Evolutionary conservation across 2,797 vertebrate genomes (phyloP), one percentile per base, ranked within the genome.

Genomic region (Limnodromus scolopaceus): DNA sequence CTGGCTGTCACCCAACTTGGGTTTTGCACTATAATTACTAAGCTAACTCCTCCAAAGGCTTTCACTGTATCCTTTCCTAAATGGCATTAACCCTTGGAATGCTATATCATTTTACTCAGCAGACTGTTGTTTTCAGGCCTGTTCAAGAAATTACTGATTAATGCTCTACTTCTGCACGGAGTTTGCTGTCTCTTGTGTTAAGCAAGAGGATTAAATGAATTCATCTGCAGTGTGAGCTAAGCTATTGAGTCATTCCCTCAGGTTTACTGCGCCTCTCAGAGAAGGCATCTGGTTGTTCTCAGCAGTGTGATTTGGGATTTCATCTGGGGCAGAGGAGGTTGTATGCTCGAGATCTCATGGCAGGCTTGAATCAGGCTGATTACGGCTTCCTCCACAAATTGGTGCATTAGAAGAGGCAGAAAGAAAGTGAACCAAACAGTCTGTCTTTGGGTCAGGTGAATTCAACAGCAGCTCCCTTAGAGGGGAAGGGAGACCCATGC

Each of bases 111-210:
- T 94, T 76, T 16, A 41, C 10, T 30, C 19, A 34, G 19, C 15
- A 22, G 49, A 61, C 19, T n/a, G 23, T 32, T 80, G 18, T 39
- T 70, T 84, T 58, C 27, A 17, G 15, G 34, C 32, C 39, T 92
- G n/a, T 36, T 84, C 49, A 54, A 68, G 36, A 60, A 68, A 48
- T 68, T 49, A 34, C 63, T 30, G 45, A 49, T 76, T 30, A 49
- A 38, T 23, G 8, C 10, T 66, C 28, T 51, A 1, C 8, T 84
- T 68, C 36, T 61, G 28, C 38, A 8, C 0, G 1, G 17, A 7
- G 24, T 65, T 72, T 84, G 45, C 66, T 65, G 18, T 34, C 71
- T 41, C 34, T 91, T 3, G 0, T 36, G 41, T 63, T 75, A 60
- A 82, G 69, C 18, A 30, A 51, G 11, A 70, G 36, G 61, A 12